Conservation (phyloP, 2,888 invertebrate species). For the Andrena marginata region DNA sequence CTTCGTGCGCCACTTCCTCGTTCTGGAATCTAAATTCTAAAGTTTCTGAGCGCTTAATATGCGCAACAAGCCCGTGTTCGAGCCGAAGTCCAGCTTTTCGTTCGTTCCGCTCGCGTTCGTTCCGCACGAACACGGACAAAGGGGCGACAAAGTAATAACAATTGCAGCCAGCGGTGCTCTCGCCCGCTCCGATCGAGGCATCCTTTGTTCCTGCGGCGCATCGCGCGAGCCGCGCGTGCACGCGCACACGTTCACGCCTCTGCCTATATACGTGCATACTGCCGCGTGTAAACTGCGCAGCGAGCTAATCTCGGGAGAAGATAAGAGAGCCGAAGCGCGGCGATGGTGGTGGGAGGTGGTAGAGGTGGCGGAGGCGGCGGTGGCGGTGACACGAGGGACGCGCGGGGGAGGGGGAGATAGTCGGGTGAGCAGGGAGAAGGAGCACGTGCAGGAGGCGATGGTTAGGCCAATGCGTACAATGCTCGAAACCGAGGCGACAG, state of each 20-base stretch:
- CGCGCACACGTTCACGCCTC: neutral
- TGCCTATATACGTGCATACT: slow-evolving; percentile 26
- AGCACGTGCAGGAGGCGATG: slow-evolving; percentile 75
- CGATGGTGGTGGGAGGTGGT: slow-evolving; percentile 17
- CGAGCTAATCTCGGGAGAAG: slow-evolving; percentile 74
- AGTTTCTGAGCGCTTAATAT: too few relatives aligned
- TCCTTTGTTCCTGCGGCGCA: slow-evolving; percentile 64
- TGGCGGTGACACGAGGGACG: slow-evolving; percentile 10
- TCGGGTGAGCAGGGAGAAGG: slow-evolving; percentile 41
- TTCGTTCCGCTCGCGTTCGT: neutral
- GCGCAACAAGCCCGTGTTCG: neutral
- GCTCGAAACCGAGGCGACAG: slow-evolving; percentile 63
- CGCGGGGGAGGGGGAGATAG: neutral
- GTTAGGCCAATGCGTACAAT: slow-evolving; percentile 74
- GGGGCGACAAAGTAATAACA: slow-evolving; percentile 1
- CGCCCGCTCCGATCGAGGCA: slow-evolving; percentile 5
- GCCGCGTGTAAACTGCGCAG: slow-evolving; percentile 77
- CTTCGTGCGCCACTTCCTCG: slow-evolving; percentile 77
- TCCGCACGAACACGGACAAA: neutral
- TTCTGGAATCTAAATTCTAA: slow-evolving; percentile 55
- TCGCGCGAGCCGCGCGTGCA: slow-evolving; percentile 17
- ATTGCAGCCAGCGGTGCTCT: slow-evolving; percentile 12
- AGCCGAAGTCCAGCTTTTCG: neutral
- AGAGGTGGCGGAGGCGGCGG: slow-evolving; percentile 34
- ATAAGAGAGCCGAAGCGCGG: slow-evolving; percentile 73